Base-by-base conservation (phyloP, 2,888 invertebrate genomes). In the Drosophila stalkeri region DNA sequence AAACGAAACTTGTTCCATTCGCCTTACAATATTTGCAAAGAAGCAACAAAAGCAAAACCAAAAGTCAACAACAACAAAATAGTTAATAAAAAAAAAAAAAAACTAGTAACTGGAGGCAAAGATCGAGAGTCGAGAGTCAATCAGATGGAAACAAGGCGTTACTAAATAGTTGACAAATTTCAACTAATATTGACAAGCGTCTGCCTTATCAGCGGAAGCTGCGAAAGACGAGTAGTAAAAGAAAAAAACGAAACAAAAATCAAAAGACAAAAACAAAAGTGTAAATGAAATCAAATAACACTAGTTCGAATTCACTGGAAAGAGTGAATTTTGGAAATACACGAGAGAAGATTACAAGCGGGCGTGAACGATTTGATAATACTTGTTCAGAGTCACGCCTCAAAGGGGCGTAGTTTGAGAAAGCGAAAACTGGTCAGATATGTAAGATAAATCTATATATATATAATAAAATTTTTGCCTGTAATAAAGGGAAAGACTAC, bases 121-220 rank as follows among this genome's bases (percentile, higher is more conserved):
- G 33, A 74, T 44, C 39, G 31, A 37, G 14, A 54, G 35, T 44
- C 39, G 31, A 37, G 14, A 54, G 35, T 18, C 51, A 44, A 62
- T 47, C n/a, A 41, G 23, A 46, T 55, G 39, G 23, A 64, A 46
- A 51, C 35, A 20, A 35, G 51, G 51, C 51, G 51, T 35, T 51
- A 51, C 55, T 51, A 74, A 69, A 74, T 59, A 61, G 63, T 60
- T 65, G 31, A 74, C 49, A 62, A 74, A 64, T 59, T 54, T 55
- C 41, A 27, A 61, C 54, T 77, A 67, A 61, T 44, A 41, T 56
- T 56, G 60, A 73, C 79, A 68, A 41, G 52, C 4, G 7, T 14
- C n/a, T 41, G 43, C 20, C 71, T 75, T 77, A 77, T 77, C 77
- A 71, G 80, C 63, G 47, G 56, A 60, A 31, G 33, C 47, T 49